Base-by-base conservation (phyloP, 92 coral and sea anemone genomes). In the Zoanthus solanderi region DNA sequence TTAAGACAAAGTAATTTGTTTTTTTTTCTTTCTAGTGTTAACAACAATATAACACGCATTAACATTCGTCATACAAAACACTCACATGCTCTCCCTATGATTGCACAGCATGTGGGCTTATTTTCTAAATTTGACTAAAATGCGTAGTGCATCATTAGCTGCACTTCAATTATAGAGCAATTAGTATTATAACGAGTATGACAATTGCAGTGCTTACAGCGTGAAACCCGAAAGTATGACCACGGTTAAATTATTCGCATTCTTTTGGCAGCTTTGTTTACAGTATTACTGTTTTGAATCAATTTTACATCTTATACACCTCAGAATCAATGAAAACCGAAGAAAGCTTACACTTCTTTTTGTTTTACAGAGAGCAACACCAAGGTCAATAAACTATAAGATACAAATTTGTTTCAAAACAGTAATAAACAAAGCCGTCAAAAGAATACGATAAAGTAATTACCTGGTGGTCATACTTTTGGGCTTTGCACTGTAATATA, bases 391-490 rank as follows among this genome's bases (percentile, higher is more conserved):
- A 58, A 58, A 17, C 66, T 58, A 58, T 58, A 58, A 58, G 66
- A 58, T 58, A n/a, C 66, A 58, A 58, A 58, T 58, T 58, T 58
- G 66, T 58, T 58, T 58, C 66, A 58, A 58, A 58, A 58, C 66
- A 58, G 66, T 58, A 58, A 58, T 58, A 58, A 58, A 58, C 66
- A 58, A 58, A 58, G 66, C 23, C 1, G 8, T 57, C 63, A 52
- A 57, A 57, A 57, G 16, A 57, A 57, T 57, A 57, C 63, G 63
- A 57, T 46, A 42, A 46, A 83, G 68, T n/a, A 66, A 76, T 45
- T 83, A 61, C 9, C 69, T 45, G 42, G 78, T 76, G 50, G 69
- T 83, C 87, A 66, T 48, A 42, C 52, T 77, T 48, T 77, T 29
- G n/a, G 23, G 83, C 83, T 77, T 48, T 13, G 56, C 63, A 4